These are phyloP conservation scores for Ormia ochracea DNA, from an alignment of 2,888 invertebrate species.

Conservation along the genomic window DNA sequence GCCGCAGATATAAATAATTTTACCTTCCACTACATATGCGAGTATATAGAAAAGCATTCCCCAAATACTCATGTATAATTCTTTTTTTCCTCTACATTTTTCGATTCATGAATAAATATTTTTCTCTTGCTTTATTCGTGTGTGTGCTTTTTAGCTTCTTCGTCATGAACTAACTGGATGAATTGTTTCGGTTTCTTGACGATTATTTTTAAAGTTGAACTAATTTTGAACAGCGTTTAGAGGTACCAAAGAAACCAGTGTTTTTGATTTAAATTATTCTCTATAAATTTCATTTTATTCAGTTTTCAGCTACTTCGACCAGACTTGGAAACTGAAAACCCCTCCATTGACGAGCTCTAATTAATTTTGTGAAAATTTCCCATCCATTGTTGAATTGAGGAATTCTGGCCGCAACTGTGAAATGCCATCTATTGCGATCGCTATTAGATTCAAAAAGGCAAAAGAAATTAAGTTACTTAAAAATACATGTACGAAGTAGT, in stretches of 20 bases:
- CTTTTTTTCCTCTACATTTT: neutral
- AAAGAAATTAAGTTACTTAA: slow-evolving; percentile 30
- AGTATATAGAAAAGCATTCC: slow-evolving; percentile 52
- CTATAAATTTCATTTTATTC: neutral
- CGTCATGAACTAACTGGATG: neutral
- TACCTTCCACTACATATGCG: slow-evolving; percentile 2
- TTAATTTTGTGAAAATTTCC: slow-evolving; percentile 54
- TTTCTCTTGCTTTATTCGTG: neutral
- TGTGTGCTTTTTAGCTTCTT: neutral
- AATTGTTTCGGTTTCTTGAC: slow-evolving; percentile 7
- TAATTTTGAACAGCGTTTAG: slow-evolving; percentile 51
- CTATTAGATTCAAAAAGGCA: slow-evolving; percentile 25
- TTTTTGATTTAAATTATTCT: slow-evolving; percentile 20
- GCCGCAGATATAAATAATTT: slow-evolving; percentile 24
- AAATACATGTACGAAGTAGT: neutral
- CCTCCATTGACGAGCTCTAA: slow-evolving; percentile 47
- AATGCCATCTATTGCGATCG: slow-evolving; percentile 10
- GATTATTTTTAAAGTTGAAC: slow-evolving; percentile 50
- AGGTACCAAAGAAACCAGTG: neutral
- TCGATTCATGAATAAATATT: slow-evolving; percentile 10
- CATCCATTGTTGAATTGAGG: slow-evolving; percentile 55
- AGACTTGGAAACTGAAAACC: neutral
- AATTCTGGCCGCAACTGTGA: slow-evolving; percentile 35
- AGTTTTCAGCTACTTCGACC: neutral
- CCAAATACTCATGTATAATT: slow-evolving; percentile 36